Percentiles rank a stretch among this genome's conserved stretches.
These are phyloP conservation scores for Auanema freiburgensis DNA, from an alignment of 2,888 invertebrate genomes.

Conservation along the genomic window DNA sequence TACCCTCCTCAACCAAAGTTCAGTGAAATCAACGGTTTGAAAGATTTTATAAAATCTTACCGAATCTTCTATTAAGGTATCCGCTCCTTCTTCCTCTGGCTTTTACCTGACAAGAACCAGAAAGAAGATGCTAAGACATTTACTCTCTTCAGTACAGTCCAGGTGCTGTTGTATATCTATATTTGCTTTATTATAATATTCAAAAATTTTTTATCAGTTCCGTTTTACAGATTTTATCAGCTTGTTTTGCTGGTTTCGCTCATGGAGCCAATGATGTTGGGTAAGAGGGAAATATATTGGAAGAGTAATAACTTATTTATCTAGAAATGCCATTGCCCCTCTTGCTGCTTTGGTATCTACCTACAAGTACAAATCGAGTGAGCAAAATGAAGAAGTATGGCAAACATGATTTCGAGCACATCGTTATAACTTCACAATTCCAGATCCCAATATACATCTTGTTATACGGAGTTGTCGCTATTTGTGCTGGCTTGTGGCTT, in stretches of 20 bases:
- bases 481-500: slow-evolving; percentile 90
- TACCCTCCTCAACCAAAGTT: slow-evolving; percentile 10
- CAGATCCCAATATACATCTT: slow-evolving; percentile 75
- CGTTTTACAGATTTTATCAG: slow-evolving; percentile 89
- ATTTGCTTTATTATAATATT: no score
- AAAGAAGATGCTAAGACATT: slow-evolving; percentile 42
- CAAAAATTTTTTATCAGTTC: background rate
- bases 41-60: background rate
- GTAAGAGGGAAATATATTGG: slow-evolving; percentile 67
- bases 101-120: slow-evolving; percentile 42
- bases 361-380: slow-evolving; percentile 77
- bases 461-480: slow-evolving; percentile 90
- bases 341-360: slow-evolving; percentile 90
- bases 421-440: background rate
- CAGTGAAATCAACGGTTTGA: slow-evolving; percentile 12
- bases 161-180: slow-evolving; percentile 71
- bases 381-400: slow-evolving; percentile 71
- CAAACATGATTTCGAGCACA: background rate
- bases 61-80: background rate
- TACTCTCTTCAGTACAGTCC: slow-evolving; percentile 83
- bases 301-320: slow-evolving; percentile 10
- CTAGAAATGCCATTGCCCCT: slow-evolving; percentile 91
- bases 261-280: slow-evolving; percentile 96
- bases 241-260: slow-evolving; percentile 94
- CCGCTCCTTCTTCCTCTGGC: slow-evolving; percentile 34